Evolutionary conservation across 30 jellyfish, hydroid and myxozoan genomes (phyloP).

Genomic region (Cassiopea xamachana): DNA sequence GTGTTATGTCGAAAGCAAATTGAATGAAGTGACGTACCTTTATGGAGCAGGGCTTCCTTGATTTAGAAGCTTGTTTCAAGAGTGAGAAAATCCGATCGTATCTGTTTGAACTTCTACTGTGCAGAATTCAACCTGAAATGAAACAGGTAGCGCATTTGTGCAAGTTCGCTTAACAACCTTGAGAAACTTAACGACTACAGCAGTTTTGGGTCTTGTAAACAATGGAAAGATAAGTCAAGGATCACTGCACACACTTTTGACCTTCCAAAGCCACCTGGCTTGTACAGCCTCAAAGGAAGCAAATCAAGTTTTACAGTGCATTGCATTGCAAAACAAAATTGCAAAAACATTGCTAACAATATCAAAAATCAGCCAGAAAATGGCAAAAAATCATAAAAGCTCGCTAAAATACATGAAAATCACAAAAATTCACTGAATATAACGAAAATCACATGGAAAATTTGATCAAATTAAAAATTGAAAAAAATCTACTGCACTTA

Average conservation of each 20-base stretch:
- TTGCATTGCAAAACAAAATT: too few species aligned
- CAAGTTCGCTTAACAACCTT: slow-evolving; percentile 10
- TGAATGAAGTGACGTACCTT: not conserved
- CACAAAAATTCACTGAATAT: too few species aligned
- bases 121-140: not conserved
- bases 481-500: too few species aligned
- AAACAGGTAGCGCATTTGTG: slow-evolving; percentile 39
- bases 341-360: too few species aligned
- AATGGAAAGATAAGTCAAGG: slow-evolving; percentile 47
- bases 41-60: not conserved
- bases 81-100: not conserved
- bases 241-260: slow-evolving; percentile 67
- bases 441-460: too few species aligned
- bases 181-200: slow-evolving; percentile 10
- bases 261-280: slow-evolving; percentile 46
- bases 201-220: slow-evolving; percentile 20
- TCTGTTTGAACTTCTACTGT: not conserved
- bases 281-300: slow-evolving; percentile 4
- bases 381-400: too few species aligned
- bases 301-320: not conserved
- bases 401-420: too few species aligned
- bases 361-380: too few species aligned
- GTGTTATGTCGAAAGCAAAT: too few species aligned
- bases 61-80: not conserved
- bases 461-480: too few species aligned